Base-by-base conservation (phyloP, 23 tunicate species). In the Ciona savignyi region DNA sequence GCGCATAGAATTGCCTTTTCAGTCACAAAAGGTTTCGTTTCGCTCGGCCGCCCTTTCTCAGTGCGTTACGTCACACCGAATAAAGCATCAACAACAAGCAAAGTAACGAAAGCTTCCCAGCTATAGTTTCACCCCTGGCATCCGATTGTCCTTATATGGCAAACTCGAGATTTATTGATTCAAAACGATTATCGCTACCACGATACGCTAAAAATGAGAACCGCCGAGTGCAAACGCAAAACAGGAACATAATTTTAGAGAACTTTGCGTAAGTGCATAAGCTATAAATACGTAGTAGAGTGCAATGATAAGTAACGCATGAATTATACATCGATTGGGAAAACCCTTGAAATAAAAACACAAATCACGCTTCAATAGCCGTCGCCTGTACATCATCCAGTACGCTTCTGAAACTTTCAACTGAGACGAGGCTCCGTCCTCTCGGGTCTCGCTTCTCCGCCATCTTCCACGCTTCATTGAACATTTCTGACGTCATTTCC, bases 371-470 rank as follows among this genome's bases (percentile, higher is more conserved):
- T 71, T 34, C 62, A 29, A 90, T 90, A 6, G 82, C 85, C 4
- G 83, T 70, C 19, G 97, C 86, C 70, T 91, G 97, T 32, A 80
- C 71, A 70, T 91, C 90, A 63, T 91, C 97, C 63, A 91, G 49
- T 30, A 77, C 90, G 34, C 77, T 80, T 33, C 97, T 76, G 71
- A 91, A 91, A 1, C 85, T 80, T 71, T 91, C 97, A 51, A 91
- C 91, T 0, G 91, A 84, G 19, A 91, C 97, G 66, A 68, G 80
- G 19, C 72, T 70, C 30, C 77, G 70, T 30, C 83, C 70, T 32
- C 80, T 77, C 31, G 97, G 97, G 64, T 90, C 97, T 25, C 83
- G 74, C 65, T 23, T 51, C 34, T 73, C 27, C 4, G 97, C 97
- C 19, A 35, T 20, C 32, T 80, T 65, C 97, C 97, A 91, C 65